Evolutionary conservation across 2,797 vertebrate species (phyloP).

Genomic region (Orestias chungarensis): DNA sequence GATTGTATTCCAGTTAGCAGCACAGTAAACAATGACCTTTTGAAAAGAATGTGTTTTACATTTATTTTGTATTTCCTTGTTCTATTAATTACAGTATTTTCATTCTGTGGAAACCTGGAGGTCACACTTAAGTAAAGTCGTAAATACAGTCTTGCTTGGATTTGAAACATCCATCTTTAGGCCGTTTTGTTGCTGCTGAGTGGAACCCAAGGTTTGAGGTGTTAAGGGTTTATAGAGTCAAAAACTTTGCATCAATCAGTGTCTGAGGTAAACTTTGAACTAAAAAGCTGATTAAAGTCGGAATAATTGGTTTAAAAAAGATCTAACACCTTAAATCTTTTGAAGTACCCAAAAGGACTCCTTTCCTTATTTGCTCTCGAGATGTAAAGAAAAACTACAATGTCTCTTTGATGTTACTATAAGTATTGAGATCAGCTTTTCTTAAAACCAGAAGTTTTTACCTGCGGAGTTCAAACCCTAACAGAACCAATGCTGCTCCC

Average conservation of each 20-base stretch:
- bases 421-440: not conserved
- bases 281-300: not conserved
- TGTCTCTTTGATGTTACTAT: not conserved
- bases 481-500: not conserved
- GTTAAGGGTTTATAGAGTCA: not conserved
- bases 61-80: not conserved
- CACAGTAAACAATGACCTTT: not conserved
- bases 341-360: slow-evolving; percentile 7
- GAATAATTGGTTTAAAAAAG: slow-evolving; percentile 4
- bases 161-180: not conserved
- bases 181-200: not conserved
- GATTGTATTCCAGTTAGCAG: not conserved
- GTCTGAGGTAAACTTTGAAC: slow-evolving; percentile 9
- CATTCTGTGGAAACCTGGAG: not conserved
- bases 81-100: not conserved
- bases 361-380: not conserved
- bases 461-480: not conserved
- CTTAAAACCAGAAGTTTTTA: not conserved
- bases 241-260: not conserved
- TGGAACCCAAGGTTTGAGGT: not conserved
- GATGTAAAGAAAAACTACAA: not conserved
- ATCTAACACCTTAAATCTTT: slow-evolving; percentile 2
- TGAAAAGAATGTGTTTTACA: not conserved
- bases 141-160: not conserved
- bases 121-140: not conserved